Conservation (phyloP, 2,113 vertebrate species). For the Salvelinus alpinus region DNA sequence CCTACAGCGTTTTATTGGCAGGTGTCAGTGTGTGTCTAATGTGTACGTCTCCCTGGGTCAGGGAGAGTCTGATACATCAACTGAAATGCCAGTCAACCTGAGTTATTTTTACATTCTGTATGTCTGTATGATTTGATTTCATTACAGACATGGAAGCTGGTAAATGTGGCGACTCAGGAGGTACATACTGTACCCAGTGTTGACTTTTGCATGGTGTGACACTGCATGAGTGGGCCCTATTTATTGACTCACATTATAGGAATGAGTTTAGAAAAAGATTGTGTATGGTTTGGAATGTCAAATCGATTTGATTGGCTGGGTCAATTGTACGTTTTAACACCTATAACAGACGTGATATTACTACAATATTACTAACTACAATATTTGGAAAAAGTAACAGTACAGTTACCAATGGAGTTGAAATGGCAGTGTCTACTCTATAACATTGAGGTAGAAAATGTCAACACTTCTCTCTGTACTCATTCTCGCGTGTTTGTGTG, state of each 20-base stretch:
- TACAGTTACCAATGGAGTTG: too few species aligned
- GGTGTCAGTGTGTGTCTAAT: neutral
- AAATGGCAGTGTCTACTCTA: too few species aligned
- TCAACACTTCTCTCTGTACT: neutral
- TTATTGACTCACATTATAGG: neutral
- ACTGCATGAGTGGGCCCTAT: conserved; percentile 17
- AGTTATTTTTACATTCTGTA: neutral
- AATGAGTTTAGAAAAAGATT: neutral
- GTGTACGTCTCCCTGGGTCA: neutral
- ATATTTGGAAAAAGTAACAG: too few species aligned
- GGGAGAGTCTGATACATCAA: neutral
- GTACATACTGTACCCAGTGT: conserved; percentile 41
- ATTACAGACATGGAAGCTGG: conserved; percentile 49
- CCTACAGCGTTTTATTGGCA: neutral
- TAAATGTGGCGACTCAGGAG: conserved; percentile 38
- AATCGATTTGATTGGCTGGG: too few species aligned
- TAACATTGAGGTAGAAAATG: too few species aligned
- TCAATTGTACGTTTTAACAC: too few species aligned
- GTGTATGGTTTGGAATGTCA: conserved; percentile 12
- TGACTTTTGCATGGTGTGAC: conserved; percentile 46
- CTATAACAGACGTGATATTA: too few species aligned
- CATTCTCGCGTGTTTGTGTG: neutral
- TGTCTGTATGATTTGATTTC: conserved; percentile 18
- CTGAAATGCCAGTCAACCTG: neutral
- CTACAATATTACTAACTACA: too few species aligned